Conservation (phyloP, 1,140 invertebrate genomes). For the Oryctes rhinoceros region DNA sequence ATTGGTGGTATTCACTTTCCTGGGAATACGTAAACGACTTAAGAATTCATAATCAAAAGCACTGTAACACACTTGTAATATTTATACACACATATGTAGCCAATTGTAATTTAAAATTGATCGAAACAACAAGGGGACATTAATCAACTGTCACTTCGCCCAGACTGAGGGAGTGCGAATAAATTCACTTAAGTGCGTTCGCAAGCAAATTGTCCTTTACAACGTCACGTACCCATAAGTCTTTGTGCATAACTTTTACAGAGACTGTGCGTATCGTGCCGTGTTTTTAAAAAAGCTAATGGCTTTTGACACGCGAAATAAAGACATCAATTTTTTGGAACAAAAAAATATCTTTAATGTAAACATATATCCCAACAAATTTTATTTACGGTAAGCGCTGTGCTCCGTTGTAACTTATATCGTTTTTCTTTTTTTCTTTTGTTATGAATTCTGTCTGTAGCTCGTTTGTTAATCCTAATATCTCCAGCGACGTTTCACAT, state of each 20-base stretch:
- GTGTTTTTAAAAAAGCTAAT: constrained; percentile 27
- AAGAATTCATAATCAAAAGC: too few species aligned
- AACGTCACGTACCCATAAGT: not conserved
- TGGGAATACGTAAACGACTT: too few species aligned
- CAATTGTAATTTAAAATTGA: too few species aligned
- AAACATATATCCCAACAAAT: not conserved
- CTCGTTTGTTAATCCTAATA: constrained; percentile 11
- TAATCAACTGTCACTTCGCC: not conserved
- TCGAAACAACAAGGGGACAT: too few species aligned
- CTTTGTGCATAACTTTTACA: not conserved
- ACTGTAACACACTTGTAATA: too few species aligned
- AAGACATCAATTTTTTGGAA: constrained; percentile 26
- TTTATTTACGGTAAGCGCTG: not conserved
- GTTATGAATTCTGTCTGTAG: not conserved
- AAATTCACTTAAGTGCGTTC: not conserved
- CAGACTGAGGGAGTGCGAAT: not conserved
- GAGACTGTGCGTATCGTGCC: not conserved
- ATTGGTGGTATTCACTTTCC: too few species aligned
- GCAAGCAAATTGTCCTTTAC: not conserved
- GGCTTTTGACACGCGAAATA: not conserved
- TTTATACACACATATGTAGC: too few species aligned
- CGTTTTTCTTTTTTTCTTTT: not conserved
- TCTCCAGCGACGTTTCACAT: not conserved
- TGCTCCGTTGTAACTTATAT: not conserved
- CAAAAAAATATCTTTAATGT: constrained; percentile 25